phyloP scores from a whole-genome alignment of 2,113 vertebrate genomes.

The Aphyosemion australe region DNA sequence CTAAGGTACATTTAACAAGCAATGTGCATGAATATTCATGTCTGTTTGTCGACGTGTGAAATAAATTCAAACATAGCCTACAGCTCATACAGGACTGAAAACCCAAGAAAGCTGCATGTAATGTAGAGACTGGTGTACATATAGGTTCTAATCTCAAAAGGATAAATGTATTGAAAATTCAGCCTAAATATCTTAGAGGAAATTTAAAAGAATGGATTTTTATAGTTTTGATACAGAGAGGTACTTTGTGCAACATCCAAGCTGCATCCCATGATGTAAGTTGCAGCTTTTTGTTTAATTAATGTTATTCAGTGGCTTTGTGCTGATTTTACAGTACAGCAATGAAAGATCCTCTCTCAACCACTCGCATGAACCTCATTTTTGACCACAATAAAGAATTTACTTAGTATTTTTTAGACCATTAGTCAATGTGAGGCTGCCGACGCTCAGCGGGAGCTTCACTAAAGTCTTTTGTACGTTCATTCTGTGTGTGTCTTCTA shows the following conservation, averaged over 20 bases:
- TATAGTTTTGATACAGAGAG: constrained; percentile 42
- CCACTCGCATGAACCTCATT: constrained; percentile 51
- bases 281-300: constrained; percentile 49
- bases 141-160: constrained; percentile 51
- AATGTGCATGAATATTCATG: constrained; percentile 12
- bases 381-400: constrained; percentile 26
- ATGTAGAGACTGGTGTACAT: constrained; percentile 32
- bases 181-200: constrained; percentile 16
- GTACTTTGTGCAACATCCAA: constrained; percentile 54
- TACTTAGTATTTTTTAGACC: constrained; percentile 27
- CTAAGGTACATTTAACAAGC: constrained; percentile 33
- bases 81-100: constrained; percentile 22
- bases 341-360: constrained; percentile 42
- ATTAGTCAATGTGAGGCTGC: constrained; percentile 22
- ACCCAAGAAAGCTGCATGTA: constrained; percentile 17
- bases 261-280: constrained; percentile 32
- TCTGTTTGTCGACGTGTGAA: constrained; percentile 4
- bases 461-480: too few species aligned
- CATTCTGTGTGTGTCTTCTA: too few species aligned
- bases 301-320: constrained; percentile 69
- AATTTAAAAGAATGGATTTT: constrained; percentile 14
- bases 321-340: constrained; percentile 73
- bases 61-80: constrained; percentile 13
- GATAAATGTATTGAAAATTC: constrained; percentile 1
- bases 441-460: constrained; percentile 25